phyloP scores from a whole-genome alignment of 2,113 vertebrate genomes.

The Thymallus thymallus region DNA sequence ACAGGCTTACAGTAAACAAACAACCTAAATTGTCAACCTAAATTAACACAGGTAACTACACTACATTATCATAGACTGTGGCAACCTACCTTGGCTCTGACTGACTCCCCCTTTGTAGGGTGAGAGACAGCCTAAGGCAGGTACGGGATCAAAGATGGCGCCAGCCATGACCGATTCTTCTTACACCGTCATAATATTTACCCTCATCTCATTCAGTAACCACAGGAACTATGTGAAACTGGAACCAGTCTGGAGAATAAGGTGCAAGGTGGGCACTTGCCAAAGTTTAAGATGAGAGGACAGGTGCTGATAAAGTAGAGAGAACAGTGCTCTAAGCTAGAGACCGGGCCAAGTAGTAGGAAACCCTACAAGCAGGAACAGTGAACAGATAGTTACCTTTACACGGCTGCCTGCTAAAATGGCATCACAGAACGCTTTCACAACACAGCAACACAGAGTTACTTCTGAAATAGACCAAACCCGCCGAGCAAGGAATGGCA shows the following conservation, averaged over 20 bases:
- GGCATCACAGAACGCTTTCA: neutral
- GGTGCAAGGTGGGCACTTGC: neutral
- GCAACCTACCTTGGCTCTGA: neutral
- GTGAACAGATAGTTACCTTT: neutral
- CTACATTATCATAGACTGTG: neutral
- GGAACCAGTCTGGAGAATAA: neutral
- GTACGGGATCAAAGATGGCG: too few relatives aligned
- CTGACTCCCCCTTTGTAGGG: neutral
- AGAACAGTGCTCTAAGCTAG: neutral
- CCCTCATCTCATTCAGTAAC: neutral
- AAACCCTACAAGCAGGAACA: too few relatives aligned
- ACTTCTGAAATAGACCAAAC: conserved; percentile 9
- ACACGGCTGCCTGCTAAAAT: neutral
- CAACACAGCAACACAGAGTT: neutral
- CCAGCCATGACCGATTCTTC: neutral
- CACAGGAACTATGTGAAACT: neutral
- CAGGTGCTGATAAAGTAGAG: neutral
- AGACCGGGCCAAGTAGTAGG: neutral
- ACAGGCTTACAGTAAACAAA: neutral
- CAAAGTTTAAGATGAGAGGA: neutral
- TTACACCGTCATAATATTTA: neutral
- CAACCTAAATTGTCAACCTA: neutral
- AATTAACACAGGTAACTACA: neutral
- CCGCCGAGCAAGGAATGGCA: conserved; percentile 20
- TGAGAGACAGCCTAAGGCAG: neutral